Percentiles rank a stretch among this genome's conserved stretches.
phyloP scores from a whole-genome alignment of 2,797 vertebrate species.

The Pantherophis vulpinus region DNA sequence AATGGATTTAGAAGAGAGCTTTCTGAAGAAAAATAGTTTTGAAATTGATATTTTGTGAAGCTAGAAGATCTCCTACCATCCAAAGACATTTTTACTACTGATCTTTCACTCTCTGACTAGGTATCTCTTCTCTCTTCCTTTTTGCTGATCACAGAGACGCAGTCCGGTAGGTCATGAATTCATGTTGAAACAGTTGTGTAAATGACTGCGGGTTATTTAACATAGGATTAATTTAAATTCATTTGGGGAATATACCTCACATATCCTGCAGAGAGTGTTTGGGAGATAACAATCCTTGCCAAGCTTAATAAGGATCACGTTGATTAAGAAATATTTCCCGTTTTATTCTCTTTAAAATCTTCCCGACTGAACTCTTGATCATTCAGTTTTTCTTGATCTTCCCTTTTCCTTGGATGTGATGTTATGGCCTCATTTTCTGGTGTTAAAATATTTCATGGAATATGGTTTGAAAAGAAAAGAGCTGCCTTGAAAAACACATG shows the following conservation, averaged over 20 bases:
- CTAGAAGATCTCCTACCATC: slow-evolving; percentile 35
- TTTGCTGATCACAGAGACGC: slow-evolving; percentile 95
- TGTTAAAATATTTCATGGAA: not conserved
- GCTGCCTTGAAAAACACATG: not conserved
- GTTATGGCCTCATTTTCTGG: not conserved
- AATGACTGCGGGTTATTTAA: not conserved
- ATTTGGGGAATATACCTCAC: not conserved
- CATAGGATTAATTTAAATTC: not conserved
- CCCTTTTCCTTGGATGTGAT: not conserved
- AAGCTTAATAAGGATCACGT: not conserved
- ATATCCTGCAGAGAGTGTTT: not conserved
- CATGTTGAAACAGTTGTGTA: not conserved
- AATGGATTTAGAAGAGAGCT: not conserved
- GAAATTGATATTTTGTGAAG: not conserved
- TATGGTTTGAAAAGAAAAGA: not conserved
- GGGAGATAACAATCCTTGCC: not conserved
- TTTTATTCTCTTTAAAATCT: not conserved
- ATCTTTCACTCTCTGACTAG: slow-evolving; percentile 92
- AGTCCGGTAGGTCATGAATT: slow-evolving; percentile 87
- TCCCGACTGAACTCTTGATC: not conserved
- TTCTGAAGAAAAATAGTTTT: not conserved
- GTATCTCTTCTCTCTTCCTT: slow-evolving; percentile 95
- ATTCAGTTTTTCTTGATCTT: not conserved
- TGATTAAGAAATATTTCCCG: not conserved
- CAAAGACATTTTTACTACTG: slow-evolving; percentile 73